Percentiles rank a stretch among this genome's conserved stretches.
Evolutionary conservation across 2,113 vertebrate genomes (phyloP).

Genomic region (Laticauda laticaudata): DNA sequence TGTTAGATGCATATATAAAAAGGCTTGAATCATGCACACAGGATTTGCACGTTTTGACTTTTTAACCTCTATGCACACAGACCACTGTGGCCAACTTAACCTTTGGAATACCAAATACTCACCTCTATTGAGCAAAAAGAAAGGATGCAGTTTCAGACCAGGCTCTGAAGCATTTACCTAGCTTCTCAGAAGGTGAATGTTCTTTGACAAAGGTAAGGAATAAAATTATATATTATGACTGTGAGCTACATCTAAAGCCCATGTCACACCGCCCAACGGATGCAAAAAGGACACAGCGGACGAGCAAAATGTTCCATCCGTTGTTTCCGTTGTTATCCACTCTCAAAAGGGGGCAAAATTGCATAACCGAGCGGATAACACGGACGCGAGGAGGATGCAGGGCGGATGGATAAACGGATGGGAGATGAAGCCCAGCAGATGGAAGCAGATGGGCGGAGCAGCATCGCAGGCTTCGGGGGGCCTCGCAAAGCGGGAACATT

Average conservation of each 20-base stretch:
- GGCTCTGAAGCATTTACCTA: not conserved
- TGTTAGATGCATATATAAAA: not conserved
- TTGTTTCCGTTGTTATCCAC: too few relatives aligned
- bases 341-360: too few relatives aligned
- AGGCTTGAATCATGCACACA: not conserved
- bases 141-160: constrained; percentile 36
- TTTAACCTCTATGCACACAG: not conserved
- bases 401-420: too few relatives aligned
- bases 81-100: not conserved
- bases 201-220: constrained; percentile 38
- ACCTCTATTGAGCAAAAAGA: constrained; percentile 25
- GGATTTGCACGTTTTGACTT: not conserved
- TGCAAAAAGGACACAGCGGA: too few relatives aligned
- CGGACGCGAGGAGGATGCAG: too few relatives aligned
- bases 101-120: not conserved
- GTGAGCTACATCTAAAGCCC: constrained; percentile 48
- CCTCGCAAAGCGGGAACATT: too few relatives aligned
- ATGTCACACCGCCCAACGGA: too few relatives aligned
- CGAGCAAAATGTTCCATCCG: too few relatives aligned
- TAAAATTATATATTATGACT: constrained; percentile 32
- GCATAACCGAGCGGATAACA: too few relatives aligned
- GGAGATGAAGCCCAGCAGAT: too few relatives aligned
- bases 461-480: too few relatives aligned
- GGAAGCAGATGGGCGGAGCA: too few relatives aligned
- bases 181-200: constrained; percentile 12